Base-by-base conservation (phyloP, 2,797 vertebrate species). In the Danio tinwini region DNA sequence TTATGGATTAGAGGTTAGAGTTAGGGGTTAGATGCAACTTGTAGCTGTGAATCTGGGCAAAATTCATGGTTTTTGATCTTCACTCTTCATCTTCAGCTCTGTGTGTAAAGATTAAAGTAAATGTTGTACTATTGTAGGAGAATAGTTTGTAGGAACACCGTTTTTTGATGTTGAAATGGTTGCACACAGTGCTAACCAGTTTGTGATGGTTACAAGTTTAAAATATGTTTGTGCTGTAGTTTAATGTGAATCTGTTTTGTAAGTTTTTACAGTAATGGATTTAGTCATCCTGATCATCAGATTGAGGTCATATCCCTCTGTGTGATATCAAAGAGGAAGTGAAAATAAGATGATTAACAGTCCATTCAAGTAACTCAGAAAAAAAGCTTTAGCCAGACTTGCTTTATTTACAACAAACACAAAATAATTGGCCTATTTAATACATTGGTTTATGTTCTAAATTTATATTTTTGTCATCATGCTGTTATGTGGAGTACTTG, bases 341-440 rank as follows among this genome's bases (percentile, higher is more conserved):
- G 75, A 71, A 83, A 78, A 59, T 64, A 13, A 50, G 58, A 70
- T 29, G 74, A 83, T 64, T n/a, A 76, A 78, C 70, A 62, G 58
- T 12, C 13, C 1, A 17, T 37, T 39, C 39, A 44, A 29, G 17
- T 64, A 69, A 39, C 9, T 75, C 10, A n/a, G 3, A 14, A 37
- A 19, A 29, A 29, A 44, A 42, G 2, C 6, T 17, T 21, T 29
- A n/a, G n/a, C 9, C 4, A 76, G n/a, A 53, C 14, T 29, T 59
- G 7, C 4, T 12, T 29, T 40, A 29, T 74, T 50, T 53, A 29
- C 13, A 17, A 10, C 19, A 59, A 16, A 45, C 11, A 21, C 16
- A 74, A 50, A 61, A 74, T 16, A 29, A 3, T 29, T 3, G 3
- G 5, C 17, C n/a, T 40, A 9, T 16, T 76, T 12, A 64, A n/a